Base-by-base conservation (phyloP, 2,888 invertebrate species). In the Leptopilina drosophilae region DNA sequence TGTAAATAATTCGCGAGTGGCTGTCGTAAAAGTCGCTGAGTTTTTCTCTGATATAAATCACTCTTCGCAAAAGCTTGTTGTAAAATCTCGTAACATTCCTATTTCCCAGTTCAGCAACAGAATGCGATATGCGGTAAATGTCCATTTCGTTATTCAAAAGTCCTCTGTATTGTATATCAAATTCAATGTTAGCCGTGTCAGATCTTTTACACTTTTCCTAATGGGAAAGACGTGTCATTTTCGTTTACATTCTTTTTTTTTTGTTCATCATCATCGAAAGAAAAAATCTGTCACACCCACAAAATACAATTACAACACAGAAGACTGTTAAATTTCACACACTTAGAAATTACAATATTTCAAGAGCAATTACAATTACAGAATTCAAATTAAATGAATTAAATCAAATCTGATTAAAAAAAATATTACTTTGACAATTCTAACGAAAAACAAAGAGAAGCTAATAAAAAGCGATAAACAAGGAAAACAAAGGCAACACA, bases 1-100 rank as follows among this genome's bases (percentile, higher is more conserved):
- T 85, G 87, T 89, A 89, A 89, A 89, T 89, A 89, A 88, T 89
- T 88, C 86, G 83, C 85, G 84, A 88, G 86, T 85, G 83, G 86
- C 84, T 85, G 87, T 87, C 89, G 89, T 89, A 88, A 89, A 89
- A 84, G 89, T 89, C 87, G 81, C 80, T 77, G 81, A 84, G 82
- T 87, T 87, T 88, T 89, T 88, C 82, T 84, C 82, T 83, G 79
- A 77, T 84, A 85, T 89, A 89, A 89, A 89, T 89, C 88, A 89
- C 85, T 84, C 81, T 78, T 42, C 65, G 77, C 78, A 67, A 79
- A 75, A 81, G 77, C 78, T 80, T 77, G 84, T 81, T 84, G 82
- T 86, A 85, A 86, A 88, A 87, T 87, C 85, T 87, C 85, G 82
- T 81, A 79, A 80, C 81, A 81, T 80, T 78, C 80, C 81, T 59